Conservation (phyloP, 2,888 invertebrate genomes). For the Drosophila acutilabella region DNA sequence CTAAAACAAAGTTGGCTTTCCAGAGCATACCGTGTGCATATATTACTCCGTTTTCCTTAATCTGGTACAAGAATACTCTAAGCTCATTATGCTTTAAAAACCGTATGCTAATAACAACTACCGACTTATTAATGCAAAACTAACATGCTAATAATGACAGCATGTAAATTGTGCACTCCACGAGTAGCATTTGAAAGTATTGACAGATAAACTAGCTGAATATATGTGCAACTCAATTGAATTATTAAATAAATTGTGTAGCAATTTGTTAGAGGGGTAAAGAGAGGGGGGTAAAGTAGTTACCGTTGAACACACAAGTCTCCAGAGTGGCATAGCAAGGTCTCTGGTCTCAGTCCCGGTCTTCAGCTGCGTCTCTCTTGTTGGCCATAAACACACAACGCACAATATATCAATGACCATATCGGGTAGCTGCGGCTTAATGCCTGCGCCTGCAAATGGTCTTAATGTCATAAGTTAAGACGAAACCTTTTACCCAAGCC, state of each 20-base stretch:
- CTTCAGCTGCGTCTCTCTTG: neutral
- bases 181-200: slow-evolving; percentile 55
- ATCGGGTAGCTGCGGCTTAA: slow-evolving; percentile 69
- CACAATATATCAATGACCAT: slow-evolving; percentile 76
- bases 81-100: slow-evolving; percentile 9
- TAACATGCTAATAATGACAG: slow-evolving; percentile 1
- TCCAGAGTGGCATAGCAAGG: slow-evolving; percentile 27
- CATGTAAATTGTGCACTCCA: slow-evolving; percentile 1
- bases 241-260: slow-evolving; percentile 74
- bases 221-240: slow-evolving; percentile 63
- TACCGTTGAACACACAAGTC: slow-evolving; percentile 23
- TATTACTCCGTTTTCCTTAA: neutral
- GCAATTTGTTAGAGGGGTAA: slow-evolving; percentile 18
- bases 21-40: neutral
- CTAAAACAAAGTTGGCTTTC: neutral
- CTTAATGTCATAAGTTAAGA: slow-evolving; percentile 78
- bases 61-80: neutral
- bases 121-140: slow-evolving; percentile 2
- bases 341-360: slow-evolving; percentile 1
- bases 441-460: slow-evolving; percentile 69
- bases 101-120: neutral
- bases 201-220: slow-evolving; percentile 42
- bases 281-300: neutral
- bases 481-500: slow-evolving; percentile 66
- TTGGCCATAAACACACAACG: slow-evolving; percentile 60